Evolutionary conservation across 1,140 invertebrate genomes (phyloP).

Genomic region (Anoplophora glabripennis): DNA sequence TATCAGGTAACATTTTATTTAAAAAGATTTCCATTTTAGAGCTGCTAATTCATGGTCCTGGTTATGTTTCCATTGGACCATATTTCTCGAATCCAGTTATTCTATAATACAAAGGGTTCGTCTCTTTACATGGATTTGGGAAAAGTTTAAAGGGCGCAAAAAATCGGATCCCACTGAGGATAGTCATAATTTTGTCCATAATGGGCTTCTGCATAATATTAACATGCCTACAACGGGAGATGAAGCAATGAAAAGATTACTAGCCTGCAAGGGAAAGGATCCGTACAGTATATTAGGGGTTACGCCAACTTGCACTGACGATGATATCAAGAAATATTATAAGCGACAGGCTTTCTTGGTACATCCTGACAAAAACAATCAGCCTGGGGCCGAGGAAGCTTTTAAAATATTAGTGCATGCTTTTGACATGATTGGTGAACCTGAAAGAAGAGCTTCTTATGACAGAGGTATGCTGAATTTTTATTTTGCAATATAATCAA

Average conservation of each 20-base stretch:
- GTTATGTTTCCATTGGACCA: conserved; percentile 32
- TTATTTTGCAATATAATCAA: not conserved
- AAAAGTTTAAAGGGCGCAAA: conserved; percentile 40
- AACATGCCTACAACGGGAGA: conserved; percentile 84
- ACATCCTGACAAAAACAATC: conserved; percentile 93
- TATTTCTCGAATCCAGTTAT: conserved; percentile 37
- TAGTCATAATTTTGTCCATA: conserved; percentile 41
- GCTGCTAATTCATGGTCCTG: conserved; percentile 36
- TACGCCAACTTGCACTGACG: conserved; percentile 80
- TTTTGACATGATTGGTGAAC: conserved; percentile 91
- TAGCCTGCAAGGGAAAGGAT: conserved; percentile 92
- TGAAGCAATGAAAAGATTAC: conserved; percentile 88
- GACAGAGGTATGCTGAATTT: conserved; percentile 41
- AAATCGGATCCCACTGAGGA: conserved; percentile 31
- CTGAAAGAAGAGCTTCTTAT: conserved; percentile 55
- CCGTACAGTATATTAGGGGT: conserved; percentile 76
- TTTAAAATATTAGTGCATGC: conserved; percentile 94
- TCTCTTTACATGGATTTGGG: conserved; percentile 44
- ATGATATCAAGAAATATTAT: conserved; percentile 91
- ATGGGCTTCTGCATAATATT: conserved; percentile 75
- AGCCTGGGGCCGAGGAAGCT: conserved; percentile 91
- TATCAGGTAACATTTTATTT: no score
- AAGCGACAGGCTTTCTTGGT: conserved; percentile 89
- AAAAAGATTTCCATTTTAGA: conserved; percentile 23
- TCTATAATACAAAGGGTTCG: conserved; percentile 37